Conservation (phyloP, 2,888 invertebrate species). For the Ditylenchus weischeri region DNA sequence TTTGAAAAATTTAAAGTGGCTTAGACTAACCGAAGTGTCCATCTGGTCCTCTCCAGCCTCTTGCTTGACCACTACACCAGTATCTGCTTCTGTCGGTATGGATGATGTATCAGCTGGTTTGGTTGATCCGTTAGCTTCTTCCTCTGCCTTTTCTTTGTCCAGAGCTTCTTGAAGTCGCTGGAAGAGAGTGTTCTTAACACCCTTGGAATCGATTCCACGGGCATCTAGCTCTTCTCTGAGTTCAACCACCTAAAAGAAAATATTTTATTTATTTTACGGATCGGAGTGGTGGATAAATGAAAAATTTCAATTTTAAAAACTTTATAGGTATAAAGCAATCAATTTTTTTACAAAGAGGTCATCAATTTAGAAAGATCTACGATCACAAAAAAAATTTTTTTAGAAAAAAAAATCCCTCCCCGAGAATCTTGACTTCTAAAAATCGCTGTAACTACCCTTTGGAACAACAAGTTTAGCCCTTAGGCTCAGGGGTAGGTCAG, state of each 20-base stretch:
- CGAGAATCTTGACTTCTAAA: too few relatives aligned
- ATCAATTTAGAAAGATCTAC: too few relatives aligned
- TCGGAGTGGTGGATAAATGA: background rate
- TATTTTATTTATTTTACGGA: background rate
- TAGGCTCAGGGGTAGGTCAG: too few relatives aligned
- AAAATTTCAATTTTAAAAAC: too few relatives aligned
- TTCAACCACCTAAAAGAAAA: conserved; percentile 68
- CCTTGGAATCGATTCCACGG: conserved; percentile 77
- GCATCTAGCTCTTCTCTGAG: conserved; percentile 79
- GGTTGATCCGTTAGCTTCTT: conserved; percentile 17
- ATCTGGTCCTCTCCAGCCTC: background rate
- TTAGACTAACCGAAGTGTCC: background rate
- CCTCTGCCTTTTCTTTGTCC: conserved; percentile 41
- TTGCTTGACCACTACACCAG: background rate
- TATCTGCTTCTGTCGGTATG: background rate
- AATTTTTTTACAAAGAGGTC: too few relatives aligned
- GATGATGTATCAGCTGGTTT: background rate
- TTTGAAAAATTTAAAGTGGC: background rate
- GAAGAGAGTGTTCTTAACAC: conserved; percentile 79
- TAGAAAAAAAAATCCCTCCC: too few relatives aligned
- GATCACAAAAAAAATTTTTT: too few relatives aligned
- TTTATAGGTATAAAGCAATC: too few relatives aligned
- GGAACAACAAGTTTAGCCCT: too few relatives aligned
- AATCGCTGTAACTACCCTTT: too few relatives aligned
- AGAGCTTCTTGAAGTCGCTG: conserved; percentile 68